Evolutionary conservation across 2,797 vertebrate species (phyloP), one percentile per base, ranked within the genome.

Genomic region (Gallinago solitaria): DNA sequence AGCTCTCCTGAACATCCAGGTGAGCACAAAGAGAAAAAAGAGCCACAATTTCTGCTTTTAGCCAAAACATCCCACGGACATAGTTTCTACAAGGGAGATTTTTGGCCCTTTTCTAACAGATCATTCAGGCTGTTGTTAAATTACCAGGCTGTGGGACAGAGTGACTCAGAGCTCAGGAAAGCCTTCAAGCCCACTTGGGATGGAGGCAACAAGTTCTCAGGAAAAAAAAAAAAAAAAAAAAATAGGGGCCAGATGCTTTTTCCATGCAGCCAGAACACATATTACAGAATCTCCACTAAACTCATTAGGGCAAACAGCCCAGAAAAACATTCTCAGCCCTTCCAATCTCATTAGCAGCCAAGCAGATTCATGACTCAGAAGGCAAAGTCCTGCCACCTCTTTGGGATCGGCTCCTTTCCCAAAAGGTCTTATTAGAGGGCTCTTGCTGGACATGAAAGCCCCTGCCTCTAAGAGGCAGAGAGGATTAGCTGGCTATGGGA

Each of bases 251-350:
- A 0, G 76, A 30, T 85, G 37, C 11, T 48, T 92, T 63, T 79
- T 53, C n/a, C 17, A 5, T 2, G 2, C 39, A 17, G 41, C 35
- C 1, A 1, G 43, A 51, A 28, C 30, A 19, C 9, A 4, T 1
- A 0, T 90, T 84, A 14, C 60, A 53, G 74, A 80, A 79, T 16
- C 59, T 21, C 63, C 56, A 60, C 63, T 50, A 9, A 94, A 88
- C 21, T 86, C 69, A 50, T 91, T 43, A 74, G 53, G 64, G 82
- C 43, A 89, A 93, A 43, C 0, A 19, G 43, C 71, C 75, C 3
- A 0, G 47, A 27, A 70, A 90, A 94, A 81, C 82, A 57, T 0
- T 0, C 47, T 89, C 73, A 59, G 77, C 74, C 86, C 79, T n/a
- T 78, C 84, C 67, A 50, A 59, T 39, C 79, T 77, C 76, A 68